Percentiles rank a stretch among this genome's conserved stretches.
phyloP scores from a whole-genome alignment of 1,140 invertebrate genomes.

The Drosophila ambigua region DNA sequence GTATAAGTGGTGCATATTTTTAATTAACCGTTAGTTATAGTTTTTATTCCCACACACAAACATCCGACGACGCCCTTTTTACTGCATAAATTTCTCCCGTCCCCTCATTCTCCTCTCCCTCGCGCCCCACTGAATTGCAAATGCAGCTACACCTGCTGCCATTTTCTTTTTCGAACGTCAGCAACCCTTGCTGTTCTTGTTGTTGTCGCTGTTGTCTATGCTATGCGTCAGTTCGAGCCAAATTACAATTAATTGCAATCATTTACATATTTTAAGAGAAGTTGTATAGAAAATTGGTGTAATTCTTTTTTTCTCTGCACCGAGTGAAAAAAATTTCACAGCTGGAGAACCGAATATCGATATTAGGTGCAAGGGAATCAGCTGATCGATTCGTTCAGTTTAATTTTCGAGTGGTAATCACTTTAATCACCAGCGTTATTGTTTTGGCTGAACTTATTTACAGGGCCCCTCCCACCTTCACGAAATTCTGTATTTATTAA shows the following conservation, averaged over 20 bases:
- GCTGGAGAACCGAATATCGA: conserved; percentile 38
- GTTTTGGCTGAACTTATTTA: conserved; percentile 12
- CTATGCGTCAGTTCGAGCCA: conserved; percentile 50
- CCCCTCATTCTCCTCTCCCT: background rate
- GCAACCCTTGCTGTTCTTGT: conserved; percentile 55
- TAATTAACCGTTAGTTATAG: conserved; percentile 64
- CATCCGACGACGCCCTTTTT: conserved; percentile 66
- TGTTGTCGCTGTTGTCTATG: background rate
- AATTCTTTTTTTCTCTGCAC: conserved; percentile 10
- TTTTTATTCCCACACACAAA: conserved; percentile 34
- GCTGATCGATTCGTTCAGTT: conserved; percentile 26
- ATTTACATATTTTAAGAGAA: conserved; percentile 72
- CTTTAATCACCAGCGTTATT: background rate
- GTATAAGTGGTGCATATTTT: conserved; percentile 44
- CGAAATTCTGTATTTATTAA: no score
- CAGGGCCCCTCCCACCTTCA: background rate
- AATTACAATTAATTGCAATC: conserved; percentile 75
- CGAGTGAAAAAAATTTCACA: conserved; percentile 24
- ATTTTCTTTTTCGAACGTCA: conserved; percentile 54
- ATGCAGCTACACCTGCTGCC: conserved; percentile 77
- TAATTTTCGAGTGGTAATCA: background rate
- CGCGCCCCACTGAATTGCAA: conserved; percentile 38
- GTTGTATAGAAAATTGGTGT: background rate
- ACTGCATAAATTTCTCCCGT: conserved; percentile 55
- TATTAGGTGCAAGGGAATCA: conserved; percentile 29